Evolutionary conservation across 2,113 vertebrate genomes (phyloP), one percentile per base, ranked within the genome.

Genomic region (Phalacrocorax aristotelis): DNA sequence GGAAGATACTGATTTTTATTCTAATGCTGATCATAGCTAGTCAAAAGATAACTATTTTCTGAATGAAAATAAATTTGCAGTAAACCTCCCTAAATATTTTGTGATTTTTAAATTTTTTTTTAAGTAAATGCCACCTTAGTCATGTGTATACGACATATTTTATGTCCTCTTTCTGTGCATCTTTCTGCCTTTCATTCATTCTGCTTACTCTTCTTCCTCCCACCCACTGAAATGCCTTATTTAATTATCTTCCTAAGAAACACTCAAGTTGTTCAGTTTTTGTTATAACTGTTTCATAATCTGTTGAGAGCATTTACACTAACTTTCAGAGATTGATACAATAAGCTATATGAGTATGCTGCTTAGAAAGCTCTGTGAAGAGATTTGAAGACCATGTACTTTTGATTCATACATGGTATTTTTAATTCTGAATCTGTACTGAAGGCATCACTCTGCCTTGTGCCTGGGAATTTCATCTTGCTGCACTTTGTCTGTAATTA

Each of bases 1-100:
- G 78, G 62, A 95, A 90, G 66, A 72, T 69, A 87, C 74, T 54
- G 74, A 65, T 80, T 94, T 96, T 95, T 87, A 95, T 91, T 91
- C 91, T 82, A 93, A 61, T 80, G 42, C 36, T 72, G 49, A 95
- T 95, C 74, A 61, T 61, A 85, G 57, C n/a, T 79, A 64, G 65
- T 91, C 83, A 93, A 93, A 96, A 79, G 57, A 65, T 52, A 52
- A 76, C 2, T 85, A 57, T 90, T 76, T 96, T 95, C 62, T 6
- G 23, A 91, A 79, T 76, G 15, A 61, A 91, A 91, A 76, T 72
- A 66, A 91, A 80, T 85, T 96, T 83, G 5, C 23, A 74, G 58
- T 30, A 93, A 94, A 46, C 13, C 5, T 52, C 29, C 30, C 25
- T 54, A 87, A 94, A 69, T 82, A 82, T 76, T 72, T 95, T 58